These are phyloP conservation scores for Ostrea denselamellosa DNA, from an alignment of 1,140 invertebrate species.

Conservation along the genomic window DNA sequence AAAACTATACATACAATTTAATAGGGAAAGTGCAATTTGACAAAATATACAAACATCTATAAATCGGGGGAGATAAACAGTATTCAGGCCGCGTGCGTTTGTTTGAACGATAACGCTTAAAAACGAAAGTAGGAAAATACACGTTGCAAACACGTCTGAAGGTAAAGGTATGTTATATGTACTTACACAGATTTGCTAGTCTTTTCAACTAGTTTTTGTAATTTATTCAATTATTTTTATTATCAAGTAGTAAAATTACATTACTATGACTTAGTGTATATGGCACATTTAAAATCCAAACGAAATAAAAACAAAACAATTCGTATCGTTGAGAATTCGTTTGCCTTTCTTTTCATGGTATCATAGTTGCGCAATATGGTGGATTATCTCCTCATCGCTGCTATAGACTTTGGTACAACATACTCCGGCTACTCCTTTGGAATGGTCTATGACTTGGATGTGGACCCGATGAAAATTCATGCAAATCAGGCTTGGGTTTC, in stretches of 20 bases:
- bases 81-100: too few species aligned
- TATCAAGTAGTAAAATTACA: too few species aligned
- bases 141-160: not conserved
- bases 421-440: conserved; percentile 83
- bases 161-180: not conserved
- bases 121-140: not conserved
- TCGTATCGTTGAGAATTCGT: not conserved
- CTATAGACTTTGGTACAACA: conserved; percentile 83
- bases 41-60: too few species aligned
- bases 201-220: not conserved
- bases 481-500: conserved; percentile 82
- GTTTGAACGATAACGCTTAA: not conserved
- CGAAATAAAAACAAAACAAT: too few species aligned
- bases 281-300: too few species aligned
- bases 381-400: conserved; percentile 69
- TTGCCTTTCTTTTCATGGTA: not conserved
- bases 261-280: too few species aligned
- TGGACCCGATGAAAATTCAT: conserved; percentile 74
- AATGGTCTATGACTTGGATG: conserved; percentile 80
- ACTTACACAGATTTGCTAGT: not conserved
- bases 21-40: too few species aligned
- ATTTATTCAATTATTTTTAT: too few species aligned
- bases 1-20: too few species aligned
- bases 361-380: not conserved
- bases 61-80: too few species aligned